A percentile compares a stretch with the other conserved stretches of the same genome.
These are phyloP conservation scores for Vulpes vulpes DNA, from an alignment of 2,113 vertebrate species.

Conservation along the genomic window DNA sequence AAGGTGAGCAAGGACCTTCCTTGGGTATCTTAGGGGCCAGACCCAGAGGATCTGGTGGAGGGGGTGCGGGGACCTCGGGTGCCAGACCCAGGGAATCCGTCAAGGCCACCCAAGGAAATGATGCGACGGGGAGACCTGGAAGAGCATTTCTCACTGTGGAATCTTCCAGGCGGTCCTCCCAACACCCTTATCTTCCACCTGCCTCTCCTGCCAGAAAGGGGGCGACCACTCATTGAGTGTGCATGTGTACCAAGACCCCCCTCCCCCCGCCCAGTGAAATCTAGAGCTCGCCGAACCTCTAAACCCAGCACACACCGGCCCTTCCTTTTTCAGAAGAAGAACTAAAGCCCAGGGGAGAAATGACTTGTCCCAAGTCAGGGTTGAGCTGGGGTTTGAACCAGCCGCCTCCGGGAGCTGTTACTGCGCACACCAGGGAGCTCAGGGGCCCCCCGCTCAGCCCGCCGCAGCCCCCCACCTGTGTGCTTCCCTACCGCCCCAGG, in stretches of 20 bases:
- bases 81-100: not conserved
- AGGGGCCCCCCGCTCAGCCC: accelerated
- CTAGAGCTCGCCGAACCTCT: not conserved
- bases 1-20: not conserved
- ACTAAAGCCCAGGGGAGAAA: not conserved
- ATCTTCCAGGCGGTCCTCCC: not conserved
- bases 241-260: accelerated
- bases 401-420: accelerated
- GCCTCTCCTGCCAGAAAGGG: not conserved
- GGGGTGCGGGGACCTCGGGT: accelerated
- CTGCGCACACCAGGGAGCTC: accelerated
- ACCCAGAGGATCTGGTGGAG: not conserved
- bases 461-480: accelerated
- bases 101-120: accelerated
- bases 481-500: too few species aligned
- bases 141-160: not conserved
- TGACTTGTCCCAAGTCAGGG: not conserved
- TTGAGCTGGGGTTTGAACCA: not conserved
- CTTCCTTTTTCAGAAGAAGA: not conserved
- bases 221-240: not conserved
- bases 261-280: accelerated
- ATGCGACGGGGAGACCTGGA: not conserved
- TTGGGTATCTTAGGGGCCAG: not conserved
- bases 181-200: not conserved
- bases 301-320: not conserved